These are phyloP conservation scores for Passer domesticus DNA, from an alignment of 2,113 vertebrate genomes.

Conservation along the genomic window DNA sequence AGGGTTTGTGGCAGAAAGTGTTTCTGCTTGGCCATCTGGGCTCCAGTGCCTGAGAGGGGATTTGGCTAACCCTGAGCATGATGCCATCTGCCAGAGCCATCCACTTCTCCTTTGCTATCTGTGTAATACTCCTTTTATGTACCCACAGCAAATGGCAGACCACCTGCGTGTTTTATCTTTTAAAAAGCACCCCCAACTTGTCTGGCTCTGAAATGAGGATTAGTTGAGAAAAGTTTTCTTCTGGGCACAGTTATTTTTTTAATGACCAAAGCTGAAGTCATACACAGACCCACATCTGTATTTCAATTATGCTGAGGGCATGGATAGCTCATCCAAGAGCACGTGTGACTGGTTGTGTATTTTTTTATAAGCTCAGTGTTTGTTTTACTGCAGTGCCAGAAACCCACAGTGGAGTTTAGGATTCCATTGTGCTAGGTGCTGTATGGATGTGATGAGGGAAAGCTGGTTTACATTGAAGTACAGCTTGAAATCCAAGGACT, in stretches of 20 bases:
- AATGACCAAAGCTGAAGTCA: neutral
- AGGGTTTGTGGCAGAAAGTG: slow-evolving; percentile 28
- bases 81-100: slow-evolving; percentile 37
- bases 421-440: neutral
- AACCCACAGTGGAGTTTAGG: neutral
- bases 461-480: neutral
- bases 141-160: slow-evolving; percentile 48
- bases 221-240: slow-evolving; percentile 6
- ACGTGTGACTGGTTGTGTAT: neutral
- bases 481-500: neutral
- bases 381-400: neutral
- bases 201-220: neutral
- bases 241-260: neutral
- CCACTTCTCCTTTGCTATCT: slow-evolving; percentile 14
- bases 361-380: neutral
- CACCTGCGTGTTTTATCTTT: neutral
- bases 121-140: slow-evolving; percentile 23
- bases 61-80: slow-evolving; percentile 51
- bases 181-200: neutral
- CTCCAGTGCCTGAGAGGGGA: slow-evolving; percentile 19
- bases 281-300: neutral
- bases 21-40: slow-evolving; percentile 46
- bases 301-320: neutral
- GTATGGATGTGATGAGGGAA: neutral
- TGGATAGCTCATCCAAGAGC: neutral